Base-by-base conservation (phyloP, 1,140 invertebrate genomes). In the Cotesia chilonis region DNA sequence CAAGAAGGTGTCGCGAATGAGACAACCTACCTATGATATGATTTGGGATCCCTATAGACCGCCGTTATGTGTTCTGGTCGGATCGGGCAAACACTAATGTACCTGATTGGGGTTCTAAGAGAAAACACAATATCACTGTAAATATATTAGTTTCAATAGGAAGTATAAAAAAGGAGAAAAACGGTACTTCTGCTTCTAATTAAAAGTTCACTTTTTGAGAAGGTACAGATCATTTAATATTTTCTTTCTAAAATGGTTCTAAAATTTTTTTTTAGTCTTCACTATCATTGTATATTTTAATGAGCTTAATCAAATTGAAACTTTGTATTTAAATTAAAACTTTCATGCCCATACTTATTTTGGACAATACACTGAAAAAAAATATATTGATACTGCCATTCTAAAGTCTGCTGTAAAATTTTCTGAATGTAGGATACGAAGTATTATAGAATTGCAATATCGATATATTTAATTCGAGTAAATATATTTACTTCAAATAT, bases 1-100 rank as follows among this genome's bases (percentile, higher is more conserved):
- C 67, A 74, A 77, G 75, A 79, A 82, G 79, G 80, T 82, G 79
- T 82, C 80, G 80, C 76, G 76, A 75, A 67, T 65, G 35, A 71
- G 67, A 68, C 47, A 71, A 17, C 17, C n/a, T 57, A 57, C 17
- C 5, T 57, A 57, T 57, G 17, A 57, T 17, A 17, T 20, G 63
- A 65, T 14, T 61, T 35, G 60, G 12, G 14, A 17, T 37, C 10
- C 60, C 60, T n/a, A 3, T n/a, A 37, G 36, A 20, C 6, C 5
- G n/a, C 6, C 47, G 54, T 68, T 17, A 65, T 66, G 52, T 55
- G 64, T 20, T 61, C 47, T 57, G 12, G 38, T 65, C 75, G 74
- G 79, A 79, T 78, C 59, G 12, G 38, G 68, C 76, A 73, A 79
- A 79, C 79, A 76, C 78, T 73, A 76, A 74, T 35, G 57, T 17